Evolutionary conservation across 2,113 vertebrate species (phyloP).

Genomic region (Solenodon paradoxus): DNA sequence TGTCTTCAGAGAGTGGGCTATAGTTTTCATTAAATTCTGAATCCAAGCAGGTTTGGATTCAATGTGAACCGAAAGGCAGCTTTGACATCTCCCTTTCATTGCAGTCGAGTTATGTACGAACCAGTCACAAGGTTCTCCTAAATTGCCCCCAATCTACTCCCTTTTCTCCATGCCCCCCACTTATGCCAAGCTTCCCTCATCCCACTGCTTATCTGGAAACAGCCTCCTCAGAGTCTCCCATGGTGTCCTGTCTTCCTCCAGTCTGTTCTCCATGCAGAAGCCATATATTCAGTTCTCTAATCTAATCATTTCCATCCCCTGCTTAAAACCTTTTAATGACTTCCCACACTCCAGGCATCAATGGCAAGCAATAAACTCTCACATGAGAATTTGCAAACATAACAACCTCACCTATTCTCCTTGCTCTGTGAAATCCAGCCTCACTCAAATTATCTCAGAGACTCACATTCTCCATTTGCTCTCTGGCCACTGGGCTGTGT

Average conservation of each 20-base stretch:
- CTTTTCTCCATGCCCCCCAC: background rate
- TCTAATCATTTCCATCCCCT: background rate
- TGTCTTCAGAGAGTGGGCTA: background rate
- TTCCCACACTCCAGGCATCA: background rate
- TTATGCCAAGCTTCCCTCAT: background rate
- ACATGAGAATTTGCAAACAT: background rate
- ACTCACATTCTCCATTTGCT: background rate
- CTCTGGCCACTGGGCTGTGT: accelerated
- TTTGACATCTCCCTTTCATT: background rate
- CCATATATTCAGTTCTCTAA: background rate
- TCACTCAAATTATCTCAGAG: too few relatives aligned
- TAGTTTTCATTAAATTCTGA: background rate
- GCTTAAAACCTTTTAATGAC: too few relatives aligned
- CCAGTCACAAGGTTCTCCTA: too few relatives aligned
- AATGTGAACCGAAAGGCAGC: background rate
- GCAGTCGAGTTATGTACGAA: background rate
- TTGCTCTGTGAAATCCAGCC: background rate
- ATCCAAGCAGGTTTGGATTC: background rate
- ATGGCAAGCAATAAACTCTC: background rate
- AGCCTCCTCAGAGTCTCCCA: background rate
- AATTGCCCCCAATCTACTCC: background rate
- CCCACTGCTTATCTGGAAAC: background rate
- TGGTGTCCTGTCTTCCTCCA: background rate
- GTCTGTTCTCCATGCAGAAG: background rate
- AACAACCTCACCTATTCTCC: accelerated